Percentiles rank a stretch among this genome's conserved stretches.
Evolutionary conservation across 2,888 invertebrate species (phyloP).

Genomic region (Xylota segnis): DNA sequence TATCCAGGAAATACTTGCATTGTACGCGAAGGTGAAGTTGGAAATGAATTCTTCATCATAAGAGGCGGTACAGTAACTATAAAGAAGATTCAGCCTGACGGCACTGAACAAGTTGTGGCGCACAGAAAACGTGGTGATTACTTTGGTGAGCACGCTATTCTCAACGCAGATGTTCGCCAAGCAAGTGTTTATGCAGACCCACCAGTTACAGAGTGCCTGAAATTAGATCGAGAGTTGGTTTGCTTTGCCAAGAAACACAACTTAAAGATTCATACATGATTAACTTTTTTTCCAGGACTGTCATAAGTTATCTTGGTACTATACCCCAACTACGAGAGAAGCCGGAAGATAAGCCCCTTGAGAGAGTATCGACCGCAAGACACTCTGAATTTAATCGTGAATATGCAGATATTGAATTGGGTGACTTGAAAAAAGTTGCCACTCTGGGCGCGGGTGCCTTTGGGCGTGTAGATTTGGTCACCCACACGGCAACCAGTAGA

Average conservation of each 20-base stretch:
- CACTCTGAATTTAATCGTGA: constrained; percentile 84
- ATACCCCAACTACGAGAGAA: constrained; percentile 85
- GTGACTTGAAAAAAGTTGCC: constrained; percentile 92
- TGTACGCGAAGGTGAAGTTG: constrained; percentile 93
- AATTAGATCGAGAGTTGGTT: constrained; percentile 92
- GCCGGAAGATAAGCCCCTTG: constrained; percentile 78
- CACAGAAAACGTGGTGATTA: constrained; percentile 91
- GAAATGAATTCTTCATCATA: constrained; percentile 96
- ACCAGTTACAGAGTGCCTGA: constrained; percentile 94
- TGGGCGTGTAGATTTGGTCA: constrained; percentile 93
- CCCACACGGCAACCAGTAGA: constrained; percentile 84
- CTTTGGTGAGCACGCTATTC: constrained; percentile 95
- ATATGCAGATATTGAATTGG: constrained; percentile 89
- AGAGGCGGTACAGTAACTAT: constrained; percentile 92
- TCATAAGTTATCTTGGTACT: constrained; percentile 92
- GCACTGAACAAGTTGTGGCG: constrained; percentile 88
- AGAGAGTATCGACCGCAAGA: constrained; percentile 78
- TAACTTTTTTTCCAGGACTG: constrained; percentile 86
- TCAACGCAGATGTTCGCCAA: constrained; percentile 93
- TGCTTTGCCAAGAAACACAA: not conserved
- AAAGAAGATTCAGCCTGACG: constrained; percentile 87
- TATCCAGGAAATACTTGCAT: constrained; percentile 92
- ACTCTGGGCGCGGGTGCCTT: constrained; percentile 97
- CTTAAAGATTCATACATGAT: not conserved
- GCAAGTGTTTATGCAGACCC: constrained; percentile 95